phyloP scores from a whole-genome alignment of 2,797 vertebrate genomes.

The Pangasius larnaudii region DNA sequence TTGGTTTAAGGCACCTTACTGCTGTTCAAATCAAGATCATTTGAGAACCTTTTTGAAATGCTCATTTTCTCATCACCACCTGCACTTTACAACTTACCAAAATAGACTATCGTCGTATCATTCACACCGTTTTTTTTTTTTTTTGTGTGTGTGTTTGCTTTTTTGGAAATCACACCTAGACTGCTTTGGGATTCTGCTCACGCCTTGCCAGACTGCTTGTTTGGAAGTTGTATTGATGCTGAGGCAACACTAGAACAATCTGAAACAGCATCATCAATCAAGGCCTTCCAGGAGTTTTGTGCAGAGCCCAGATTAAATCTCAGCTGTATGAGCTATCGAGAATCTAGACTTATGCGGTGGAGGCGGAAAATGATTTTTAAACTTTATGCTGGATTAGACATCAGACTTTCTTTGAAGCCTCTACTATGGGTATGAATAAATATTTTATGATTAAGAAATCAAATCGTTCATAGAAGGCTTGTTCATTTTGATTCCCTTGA shows the following conservation, averaged over 20 bases:
- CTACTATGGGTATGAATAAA: background rate
- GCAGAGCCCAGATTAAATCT: slow-evolving; percentile 54
- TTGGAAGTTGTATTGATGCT: slow-evolving; percentile 45
- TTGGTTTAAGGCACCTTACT: background rate
- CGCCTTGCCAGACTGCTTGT: slow-evolving; percentile 14
- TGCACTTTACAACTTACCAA: background rate
- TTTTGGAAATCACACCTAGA: slow-evolving; percentile 27
- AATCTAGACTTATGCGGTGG: slow-evolving; percentile 25
- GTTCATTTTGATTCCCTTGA: background rate
- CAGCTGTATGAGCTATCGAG: slow-evolving; percentile 42
- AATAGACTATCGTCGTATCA: background rate
- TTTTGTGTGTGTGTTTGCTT: no score
- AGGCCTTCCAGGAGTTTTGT: slow-evolving; percentile 37
- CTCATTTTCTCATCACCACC: background rate
- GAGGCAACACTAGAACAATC: slow-evolving; percentile 50
- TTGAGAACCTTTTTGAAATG: background rate
- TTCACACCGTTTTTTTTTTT: background rate
- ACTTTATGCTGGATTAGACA: slow-evolving; percentile 11
- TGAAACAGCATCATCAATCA: slow-evolving; percentile 48
- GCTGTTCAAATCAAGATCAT: background rate
- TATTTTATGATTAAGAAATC: background rate
- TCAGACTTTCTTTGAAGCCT: background rate
- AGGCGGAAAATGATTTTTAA: background rate
- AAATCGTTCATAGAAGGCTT: background rate
- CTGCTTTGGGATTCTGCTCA: slow-evolving; percentile 51